Percentiles rank a stretch among this genome's conserved stretches.
phyloP scores from a whole-genome alignment of 2,888 invertebrate species.

The Mesorhabditis spiculigera region DNA sequence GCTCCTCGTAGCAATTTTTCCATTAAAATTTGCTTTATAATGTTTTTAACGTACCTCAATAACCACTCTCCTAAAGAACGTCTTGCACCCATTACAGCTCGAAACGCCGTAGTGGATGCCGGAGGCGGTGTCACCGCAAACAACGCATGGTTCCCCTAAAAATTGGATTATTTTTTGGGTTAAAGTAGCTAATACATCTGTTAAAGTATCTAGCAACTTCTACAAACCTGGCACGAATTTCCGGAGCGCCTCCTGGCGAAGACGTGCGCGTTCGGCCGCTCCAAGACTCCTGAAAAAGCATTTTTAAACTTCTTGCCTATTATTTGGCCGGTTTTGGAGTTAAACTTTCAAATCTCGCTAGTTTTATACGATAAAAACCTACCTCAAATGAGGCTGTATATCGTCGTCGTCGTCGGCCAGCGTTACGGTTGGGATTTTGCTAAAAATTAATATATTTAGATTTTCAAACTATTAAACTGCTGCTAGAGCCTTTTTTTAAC shows the following conservation, averaged over 20 bases:
- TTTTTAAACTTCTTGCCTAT: neutral
- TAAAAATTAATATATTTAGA: neutral
- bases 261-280: neutral
- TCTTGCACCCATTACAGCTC: conserved; percentile 49
- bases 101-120: conserved; percentile 49
- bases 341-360: neutral
- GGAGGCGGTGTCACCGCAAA: conserved; percentile 50
- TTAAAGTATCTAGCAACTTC: neutral
- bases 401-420: conserved; percentile 4
- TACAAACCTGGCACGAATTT: neutral
- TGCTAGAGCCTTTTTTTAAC: too few species aligned
- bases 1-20: too few species aligned
- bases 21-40: too few species aligned
- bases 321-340: neutral
- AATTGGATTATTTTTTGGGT: neutral
- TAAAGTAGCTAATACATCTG: too few species aligned
- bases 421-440: neutral
- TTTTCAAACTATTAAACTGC: too few species aligned
- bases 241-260: neutral
- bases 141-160: conserved; percentile 41
- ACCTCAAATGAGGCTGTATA: conserved; percentile 4
- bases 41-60: conserved; percentile 37
- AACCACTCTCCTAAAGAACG: conserved; percentile 51
- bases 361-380: neutral
- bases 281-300: neutral